Evolutionary conservation across 2,888 invertebrate species (phyloP).

Genomic region (Acanthosoma haemorrhoidale): DNA sequence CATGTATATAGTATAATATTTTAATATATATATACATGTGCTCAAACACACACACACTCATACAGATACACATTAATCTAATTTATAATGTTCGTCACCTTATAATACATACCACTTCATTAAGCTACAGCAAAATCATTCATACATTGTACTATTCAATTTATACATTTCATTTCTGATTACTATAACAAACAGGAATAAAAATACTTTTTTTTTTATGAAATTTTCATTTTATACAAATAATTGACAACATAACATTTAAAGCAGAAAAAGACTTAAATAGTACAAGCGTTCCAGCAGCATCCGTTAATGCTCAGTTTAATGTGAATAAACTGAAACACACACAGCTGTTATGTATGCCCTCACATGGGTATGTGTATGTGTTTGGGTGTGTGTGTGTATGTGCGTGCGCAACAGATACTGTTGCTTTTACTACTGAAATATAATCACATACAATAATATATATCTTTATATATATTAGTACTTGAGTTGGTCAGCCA

Average conservation of each 20-base stretch:
- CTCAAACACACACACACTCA: conserved; percentile 8
- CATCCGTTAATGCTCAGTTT: no score
- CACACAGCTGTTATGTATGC: neutral
- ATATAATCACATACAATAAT: conserved; percentile 24
- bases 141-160: neutral
- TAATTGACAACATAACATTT: conserved; percentile 2
- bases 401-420: conserved; percentile 17
- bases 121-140: neutral
- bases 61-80: conserved; percentile 1
- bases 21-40: conserved; percentile 9
- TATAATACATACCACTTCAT: neutral
- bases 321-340: neutral
- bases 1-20: conserved; percentile 21
- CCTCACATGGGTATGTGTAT: neutral
- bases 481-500: conserved; percentile 25
- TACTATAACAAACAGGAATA: neutral
- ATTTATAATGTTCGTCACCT: neutral
- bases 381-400: neutral
- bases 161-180: neutral
- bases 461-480: conserved; percentile 26
- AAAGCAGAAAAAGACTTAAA: neutral
- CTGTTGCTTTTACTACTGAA: conserved; percentile 24
- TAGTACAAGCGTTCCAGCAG: neutral
- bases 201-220: neutral
- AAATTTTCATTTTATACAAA: neutral